phyloP scores from a whole-genome alignment of 1,140 invertebrate species.

The Trichonephila clavipes region DNA sequence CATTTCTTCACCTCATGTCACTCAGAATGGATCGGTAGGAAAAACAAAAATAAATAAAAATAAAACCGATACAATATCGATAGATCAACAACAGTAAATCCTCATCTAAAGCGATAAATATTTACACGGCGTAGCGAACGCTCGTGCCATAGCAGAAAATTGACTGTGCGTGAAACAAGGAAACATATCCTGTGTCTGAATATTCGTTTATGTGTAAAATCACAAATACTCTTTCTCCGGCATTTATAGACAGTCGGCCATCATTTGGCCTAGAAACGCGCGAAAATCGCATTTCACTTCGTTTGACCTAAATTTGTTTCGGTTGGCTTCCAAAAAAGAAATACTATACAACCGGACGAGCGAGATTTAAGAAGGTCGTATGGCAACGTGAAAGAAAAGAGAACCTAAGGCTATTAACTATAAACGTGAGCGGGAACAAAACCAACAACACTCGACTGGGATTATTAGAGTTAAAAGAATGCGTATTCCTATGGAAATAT shows the following conservation, averaged over 20 bases:
- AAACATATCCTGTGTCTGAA: background rate
- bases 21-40: too few relatives aligned
- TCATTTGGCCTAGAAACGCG: conserved; percentile 60
- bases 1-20: too few relatives aligned
- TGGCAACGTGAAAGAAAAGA: conserved; percentile 33
- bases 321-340: conserved; percentile 51
- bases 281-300: conserved; percentile 63
- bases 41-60: too few relatives aligned
- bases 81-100: background rate
- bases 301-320: conserved; percentile 69
- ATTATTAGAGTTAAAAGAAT: conserved; percentile 58
- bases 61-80: too few relatives aligned
- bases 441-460: conserved; percentile 48
- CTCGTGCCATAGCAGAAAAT: background rate
- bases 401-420: conserved; percentile 50
- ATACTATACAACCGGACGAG: conserved; percentile 61
- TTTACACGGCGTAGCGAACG: background rate
- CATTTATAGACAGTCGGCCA: conserved; percentile 1
- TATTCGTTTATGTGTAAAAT: conserved; percentile 28
- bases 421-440: conserved; percentile 62
- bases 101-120: background rate
- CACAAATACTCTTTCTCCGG: background rate
- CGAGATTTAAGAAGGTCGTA: conserved; percentile 69
- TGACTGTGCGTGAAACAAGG: conserved; percentile 13
- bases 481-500: conserved; percentile 52